phyloP scores from a whole-genome alignment of 2,797 vertebrate species.

The Sebastes oblongus region DNA sequence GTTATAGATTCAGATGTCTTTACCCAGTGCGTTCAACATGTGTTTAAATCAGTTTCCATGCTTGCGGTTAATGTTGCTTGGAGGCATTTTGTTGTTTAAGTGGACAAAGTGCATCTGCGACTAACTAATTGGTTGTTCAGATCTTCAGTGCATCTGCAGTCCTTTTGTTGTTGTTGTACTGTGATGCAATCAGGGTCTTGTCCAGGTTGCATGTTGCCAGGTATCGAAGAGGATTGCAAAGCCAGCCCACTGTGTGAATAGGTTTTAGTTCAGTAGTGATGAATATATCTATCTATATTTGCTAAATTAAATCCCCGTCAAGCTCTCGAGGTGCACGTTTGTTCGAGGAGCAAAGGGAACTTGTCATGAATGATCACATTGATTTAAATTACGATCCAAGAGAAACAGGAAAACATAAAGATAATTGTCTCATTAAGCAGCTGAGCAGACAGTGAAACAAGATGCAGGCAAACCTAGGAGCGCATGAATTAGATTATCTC shows the following conservation, averaged over 20 bases:
- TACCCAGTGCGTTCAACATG: not conserved
- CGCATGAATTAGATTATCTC: slow-evolving; percentile 33
- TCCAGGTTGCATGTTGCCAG: not conserved
- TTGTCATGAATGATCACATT: not conserved
- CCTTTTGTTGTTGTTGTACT: not conserved
- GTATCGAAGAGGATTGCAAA: not conserved
- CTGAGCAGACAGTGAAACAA: slow-evolving; percentile 11
- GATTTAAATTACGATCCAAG: not conserved
- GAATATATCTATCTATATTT: no score
- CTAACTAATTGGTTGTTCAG: not conserved
- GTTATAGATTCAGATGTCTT: not conserved
- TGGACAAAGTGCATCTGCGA: not conserved
- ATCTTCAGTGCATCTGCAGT: not conserved
- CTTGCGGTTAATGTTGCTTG: not conserved
- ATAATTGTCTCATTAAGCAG: slow-evolving; percentile 42
- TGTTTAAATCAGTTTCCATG: not conserved
- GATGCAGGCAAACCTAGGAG: not conserved
- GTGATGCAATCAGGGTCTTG: not conserved
- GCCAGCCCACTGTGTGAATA: not conserved
- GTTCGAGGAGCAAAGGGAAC: not conserved
- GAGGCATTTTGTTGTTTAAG: not conserved
- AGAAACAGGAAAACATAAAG: slow-evolving; percentile 29
- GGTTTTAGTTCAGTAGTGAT: not conserved
- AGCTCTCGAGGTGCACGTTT: not conserved
- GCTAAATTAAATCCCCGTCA: not conserved